Conservation (phyloP, 2,888 invertebrate genomes). For the Ischnus inquisitorius region DNA sequence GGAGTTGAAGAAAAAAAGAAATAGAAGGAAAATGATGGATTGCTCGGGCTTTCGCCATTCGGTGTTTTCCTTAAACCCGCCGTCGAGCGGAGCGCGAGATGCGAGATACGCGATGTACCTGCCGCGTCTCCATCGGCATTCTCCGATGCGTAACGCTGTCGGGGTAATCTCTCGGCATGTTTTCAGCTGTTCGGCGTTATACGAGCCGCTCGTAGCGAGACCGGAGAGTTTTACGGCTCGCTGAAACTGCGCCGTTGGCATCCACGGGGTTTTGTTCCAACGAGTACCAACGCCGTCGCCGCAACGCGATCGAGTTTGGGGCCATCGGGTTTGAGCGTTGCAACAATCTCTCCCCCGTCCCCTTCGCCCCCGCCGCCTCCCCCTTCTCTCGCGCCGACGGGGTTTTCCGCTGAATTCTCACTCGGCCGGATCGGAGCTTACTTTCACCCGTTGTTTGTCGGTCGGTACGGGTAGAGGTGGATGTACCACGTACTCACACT, state of each 20-base stretch:
- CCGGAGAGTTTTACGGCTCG: conserved; percentile 54
- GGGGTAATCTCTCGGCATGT: conserved; percentile 28
- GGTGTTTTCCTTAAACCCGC: not conserved
- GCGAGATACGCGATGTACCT: not conserved
- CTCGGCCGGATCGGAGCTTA: conserved; percentile 65
- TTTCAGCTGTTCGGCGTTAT: conserved; percentile 10
- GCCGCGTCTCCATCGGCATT: conserved; percentile 36
- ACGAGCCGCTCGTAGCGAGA: not conserved
- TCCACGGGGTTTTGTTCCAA: not conserved
- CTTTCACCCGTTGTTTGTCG: conserved; percentile 60
- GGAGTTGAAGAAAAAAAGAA: conserved; percentile 65
- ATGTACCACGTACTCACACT: not conserved
- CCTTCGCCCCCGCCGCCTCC: not conserved
- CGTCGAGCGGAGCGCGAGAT: too few species aligned
- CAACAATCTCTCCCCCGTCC: conserved; percentile 59
- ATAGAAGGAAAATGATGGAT: conserved; percentile 61
- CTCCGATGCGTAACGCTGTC: conserved; percentile 48
- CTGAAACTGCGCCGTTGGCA: conserved; percentile 39
- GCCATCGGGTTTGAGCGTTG: conserved; percentile 35
- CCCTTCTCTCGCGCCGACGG: not conserved
- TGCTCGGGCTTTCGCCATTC: conserved; percentile 8
- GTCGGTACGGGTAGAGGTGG: conserved; percentile 9
- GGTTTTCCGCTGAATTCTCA: conserved; percentile 63
- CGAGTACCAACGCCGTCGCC: not conserved
- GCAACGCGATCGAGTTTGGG: conserved; percentile 32